Conservation (phyloP, 2,797 vertebrate genomes). For the Gymnocypris eckloni region DNA sequence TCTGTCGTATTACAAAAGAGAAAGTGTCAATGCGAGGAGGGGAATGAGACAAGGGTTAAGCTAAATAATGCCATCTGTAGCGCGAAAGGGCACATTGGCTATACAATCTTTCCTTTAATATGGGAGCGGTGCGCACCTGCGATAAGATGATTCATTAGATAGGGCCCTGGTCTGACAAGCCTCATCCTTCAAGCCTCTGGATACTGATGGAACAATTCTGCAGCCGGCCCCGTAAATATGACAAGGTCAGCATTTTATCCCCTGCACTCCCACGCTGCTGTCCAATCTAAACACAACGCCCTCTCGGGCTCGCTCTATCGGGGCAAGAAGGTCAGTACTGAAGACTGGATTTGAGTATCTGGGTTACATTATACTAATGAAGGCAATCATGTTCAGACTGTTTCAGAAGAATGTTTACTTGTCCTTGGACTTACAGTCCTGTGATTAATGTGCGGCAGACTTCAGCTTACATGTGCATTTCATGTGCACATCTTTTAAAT, state of each 20-base stretch:
- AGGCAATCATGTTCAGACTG: neutral
- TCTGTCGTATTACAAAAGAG: conserved; percentile 29
- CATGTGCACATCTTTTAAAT: neutral
- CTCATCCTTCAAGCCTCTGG: conserved; percentile 97
- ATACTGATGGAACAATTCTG: conserved; percentile 98
- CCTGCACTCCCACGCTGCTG: conserved; percentile 57
- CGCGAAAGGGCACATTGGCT: conserved; percentile 90
- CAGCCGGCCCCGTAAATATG: conserved; percentile 93
- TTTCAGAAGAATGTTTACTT: conserved; percentile 6
- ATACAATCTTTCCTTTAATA: conserved; percentile 93
- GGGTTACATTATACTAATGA: neutral
- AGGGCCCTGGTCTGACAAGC: conserved; percentile 93
- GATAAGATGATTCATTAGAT: conserved; percentile 99
- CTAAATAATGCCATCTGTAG: conserved; percentile 89
- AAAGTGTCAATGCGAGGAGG: conserved; percentile 70
- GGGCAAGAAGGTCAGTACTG: neutral
- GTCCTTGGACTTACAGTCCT: neutral
- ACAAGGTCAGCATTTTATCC: conserved; percentile 97
- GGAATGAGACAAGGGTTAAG: conserved; percentile 89
- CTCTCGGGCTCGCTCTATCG: conserved; percentile 22
- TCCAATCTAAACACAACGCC: conserved; percentile 49
- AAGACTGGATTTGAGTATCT: neutral
- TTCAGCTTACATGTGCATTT: neutral
- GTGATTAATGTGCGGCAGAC: neutral
- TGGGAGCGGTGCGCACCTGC: conserved; percentile 91